Base-by-base conservation (phyloP, 2,113 vertebrate species). In the Tympanuchus pallidicinctus region DNA sequence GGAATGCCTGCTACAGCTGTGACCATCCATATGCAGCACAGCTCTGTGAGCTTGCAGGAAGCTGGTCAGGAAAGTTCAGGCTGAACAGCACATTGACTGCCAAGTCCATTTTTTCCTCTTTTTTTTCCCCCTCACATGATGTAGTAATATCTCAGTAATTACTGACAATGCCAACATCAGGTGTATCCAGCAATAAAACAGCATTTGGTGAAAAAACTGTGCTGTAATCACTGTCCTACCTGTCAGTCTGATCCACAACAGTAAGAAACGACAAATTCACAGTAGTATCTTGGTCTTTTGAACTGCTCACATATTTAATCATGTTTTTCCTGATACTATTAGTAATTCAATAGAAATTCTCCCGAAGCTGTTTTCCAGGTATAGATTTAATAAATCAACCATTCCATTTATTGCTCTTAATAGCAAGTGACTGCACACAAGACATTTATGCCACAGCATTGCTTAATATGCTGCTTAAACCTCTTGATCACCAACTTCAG, bases 161-260 rank as follows among this genome's bases (percentile, higher is more conserved):
- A 76, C 1, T 34, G 40, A 28, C 66, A 74, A 15, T 17, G n/a
- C 28, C 64, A 59, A 1, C 1, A 10, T 9, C 32, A 36, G 28
- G 8, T 10, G 9, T 42, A 60, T 34, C 50, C 81, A 34, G 34
- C 43, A 25, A 74, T 32, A 14, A 67, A 45, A 10, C 11, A n/a
- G 30, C 65, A 45, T n/a, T 45, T 13, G 3, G 30, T n/a, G 13
- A 22, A 45, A 67, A 20, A 22, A 66, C 48, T 19, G 24, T 19
- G n/a, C 48, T 82, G 22, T 11, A 38, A 32, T 14, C 17, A 25
- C 47, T 28, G 50, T 3, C 1, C 0, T 13, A 45, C 5, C 30
- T 36, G 24, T 13, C 45, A 34, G 27, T 47, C 38, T 59, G 38
- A 47, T 17, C 22, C 36, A n/a, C 20, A 65, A 22, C 14, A 60